Evolutionary conservation across 2,113 vertebrate genomes (phyloP).

Genomic region (Chaetura pelagica): DNA sequence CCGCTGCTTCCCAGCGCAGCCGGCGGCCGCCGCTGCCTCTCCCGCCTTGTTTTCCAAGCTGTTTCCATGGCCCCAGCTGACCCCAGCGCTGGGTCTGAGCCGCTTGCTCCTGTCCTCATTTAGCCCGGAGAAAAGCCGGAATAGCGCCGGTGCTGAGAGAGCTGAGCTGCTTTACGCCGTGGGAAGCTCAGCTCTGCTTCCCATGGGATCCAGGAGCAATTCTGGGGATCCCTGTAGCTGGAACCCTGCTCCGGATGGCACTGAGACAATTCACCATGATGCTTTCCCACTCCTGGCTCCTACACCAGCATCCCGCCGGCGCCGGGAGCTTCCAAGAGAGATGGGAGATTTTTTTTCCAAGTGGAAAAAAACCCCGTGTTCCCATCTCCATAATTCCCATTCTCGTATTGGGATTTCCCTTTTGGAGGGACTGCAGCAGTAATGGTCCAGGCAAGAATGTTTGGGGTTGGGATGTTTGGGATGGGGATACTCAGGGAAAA

Average conservation of each 20-base stretch:
- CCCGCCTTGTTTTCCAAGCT: constrained; percentile 41
- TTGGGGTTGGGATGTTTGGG: fast-evolving
- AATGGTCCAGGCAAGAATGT: not conserved
- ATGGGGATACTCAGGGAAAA: not conserved
- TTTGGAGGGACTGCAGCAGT: not conserved
- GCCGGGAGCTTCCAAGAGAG: fast-evolving
- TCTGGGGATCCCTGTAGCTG: fast-evolving
- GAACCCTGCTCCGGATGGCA: not conserved
- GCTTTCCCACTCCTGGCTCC: fast-evolving
- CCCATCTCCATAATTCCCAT: fast-evolving
- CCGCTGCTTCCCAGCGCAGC: not conserved
- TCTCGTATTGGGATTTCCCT: not conserved
- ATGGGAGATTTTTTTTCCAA: not conserved
- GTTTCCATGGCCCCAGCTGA: constrained; percentile 53
- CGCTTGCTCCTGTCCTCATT: constrained; percentile 60
- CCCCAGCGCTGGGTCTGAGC: constrained; percentile 45
- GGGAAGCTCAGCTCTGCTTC: not conserved
- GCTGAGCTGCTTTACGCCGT: not conserved
- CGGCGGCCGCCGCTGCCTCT: not conserved
- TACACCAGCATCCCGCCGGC: fast-evolving
- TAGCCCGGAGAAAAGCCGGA: constrained; percentile 46
- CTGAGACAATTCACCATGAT: too few relatives aligned
- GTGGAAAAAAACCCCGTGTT: not conserved
- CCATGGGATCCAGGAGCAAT: fast-evolving
- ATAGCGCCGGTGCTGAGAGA: not conserved